Conservation (phyloP, 2,888 invertebrate genomes). For the Deilephila porcellus region DNA sequence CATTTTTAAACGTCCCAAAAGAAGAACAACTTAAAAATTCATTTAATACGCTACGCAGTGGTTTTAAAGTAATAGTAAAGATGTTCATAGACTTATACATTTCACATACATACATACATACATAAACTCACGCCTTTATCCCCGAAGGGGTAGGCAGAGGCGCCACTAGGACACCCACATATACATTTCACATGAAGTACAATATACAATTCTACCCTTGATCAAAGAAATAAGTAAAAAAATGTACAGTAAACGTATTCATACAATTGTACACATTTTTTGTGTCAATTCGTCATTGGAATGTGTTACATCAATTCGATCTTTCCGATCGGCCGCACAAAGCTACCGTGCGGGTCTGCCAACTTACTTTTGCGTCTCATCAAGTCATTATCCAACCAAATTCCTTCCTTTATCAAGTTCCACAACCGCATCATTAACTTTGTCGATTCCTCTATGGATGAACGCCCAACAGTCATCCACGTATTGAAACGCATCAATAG, state of each 20-base stretch:
- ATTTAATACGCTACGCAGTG: no score
- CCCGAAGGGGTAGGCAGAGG: no score
- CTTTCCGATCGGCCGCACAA: conserved; percentile 72
- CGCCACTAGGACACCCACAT: no score
- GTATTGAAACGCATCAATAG: conserved; percentile 26
- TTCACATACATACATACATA: no score
- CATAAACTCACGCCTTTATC: no score
- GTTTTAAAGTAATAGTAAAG: no score
- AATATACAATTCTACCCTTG: no score
- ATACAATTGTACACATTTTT: conserved; percentile 10
- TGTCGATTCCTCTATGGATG: conserved; percentile 8
- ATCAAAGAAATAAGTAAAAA: neutral
- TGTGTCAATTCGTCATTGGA: conserved; percentile 52
- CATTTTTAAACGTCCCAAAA: no score
- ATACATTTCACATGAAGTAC: no score
- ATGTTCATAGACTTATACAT: no score
- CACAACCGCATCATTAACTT: neutral
- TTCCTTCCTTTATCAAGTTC: neutral
- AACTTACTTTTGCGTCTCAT: conserved; percentile 25
- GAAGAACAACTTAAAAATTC: no score
- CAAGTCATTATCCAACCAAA: neutral
- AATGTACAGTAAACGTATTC: neutral
- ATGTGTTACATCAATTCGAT: conserved; percentile 70
- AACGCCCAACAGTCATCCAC: conserved; percentile 13
- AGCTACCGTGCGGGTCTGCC: conserved; percentile 66